phyloP scores from a whole-genome alignment of 2,888 invertebrate genomes.

The Cheilosia scutellata region DNA sequence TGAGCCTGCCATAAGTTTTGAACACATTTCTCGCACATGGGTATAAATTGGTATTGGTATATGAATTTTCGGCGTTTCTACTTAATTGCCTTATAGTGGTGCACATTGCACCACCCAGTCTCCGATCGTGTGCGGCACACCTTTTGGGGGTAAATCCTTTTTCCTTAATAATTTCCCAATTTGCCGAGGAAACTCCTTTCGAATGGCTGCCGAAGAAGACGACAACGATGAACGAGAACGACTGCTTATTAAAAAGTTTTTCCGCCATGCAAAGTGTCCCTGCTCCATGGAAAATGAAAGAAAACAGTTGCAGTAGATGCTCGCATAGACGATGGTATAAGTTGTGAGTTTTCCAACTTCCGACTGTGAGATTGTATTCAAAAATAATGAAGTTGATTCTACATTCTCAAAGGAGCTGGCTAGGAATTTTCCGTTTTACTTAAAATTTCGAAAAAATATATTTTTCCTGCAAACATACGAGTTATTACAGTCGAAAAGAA shows the following conservation, averaged over 20 bases:
- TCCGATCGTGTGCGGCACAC: constrained; percentile 47
- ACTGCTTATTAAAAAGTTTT: constrained; percentile 55
- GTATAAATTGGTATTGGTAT: not conserved
- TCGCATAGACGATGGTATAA: not conserved
- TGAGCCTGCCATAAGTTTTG: constrained; percentile 44
- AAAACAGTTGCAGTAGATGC: not conserved
- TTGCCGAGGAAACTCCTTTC: constrained; percentile 21
- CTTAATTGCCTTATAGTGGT: constrained; percentile 55
- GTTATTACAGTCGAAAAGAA: not conserved
- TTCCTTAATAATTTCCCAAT: constrained; percentile 59
- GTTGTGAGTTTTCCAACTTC: constrained; percentile 35
- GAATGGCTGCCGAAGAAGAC: constrained; percentile 18
- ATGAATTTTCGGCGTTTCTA: constrained; percentile 23
- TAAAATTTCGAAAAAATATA: not conserved
- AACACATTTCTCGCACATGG: not conserved
- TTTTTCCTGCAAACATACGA: not conserved
- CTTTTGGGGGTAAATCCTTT: constrained; percentile 28
- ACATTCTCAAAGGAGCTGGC: constrained; percentile 11
- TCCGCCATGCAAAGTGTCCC: constrained; percentile 22
- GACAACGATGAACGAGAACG: constrained; percentile 26
- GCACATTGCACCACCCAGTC: constrained; percentile 23
- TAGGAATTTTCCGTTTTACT: constrained; percentile 1
- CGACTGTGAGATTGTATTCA: constrained; percentile 33
- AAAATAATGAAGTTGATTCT: constrained; percentile 31
- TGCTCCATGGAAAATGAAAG: not conserved